Percentiles rank a stretch among this genome's conserved stretches.
phyloP scores from a whole-genome alignment of 2,113 vertebrate genomes.

The Silurus meridionalis region DNA sequence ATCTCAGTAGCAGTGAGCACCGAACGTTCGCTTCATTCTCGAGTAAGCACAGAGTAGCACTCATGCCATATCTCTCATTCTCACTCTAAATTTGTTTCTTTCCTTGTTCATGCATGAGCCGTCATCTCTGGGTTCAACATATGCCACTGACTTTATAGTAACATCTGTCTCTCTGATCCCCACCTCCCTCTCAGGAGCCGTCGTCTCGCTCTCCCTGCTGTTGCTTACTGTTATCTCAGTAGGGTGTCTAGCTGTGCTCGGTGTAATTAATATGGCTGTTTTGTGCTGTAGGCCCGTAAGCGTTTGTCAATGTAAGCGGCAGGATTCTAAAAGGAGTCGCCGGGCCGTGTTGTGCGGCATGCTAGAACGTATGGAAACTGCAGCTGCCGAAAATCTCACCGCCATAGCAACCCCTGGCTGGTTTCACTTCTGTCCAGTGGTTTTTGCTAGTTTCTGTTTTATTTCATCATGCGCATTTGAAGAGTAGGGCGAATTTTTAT shows the following conservation, averaged over 20 bases:
- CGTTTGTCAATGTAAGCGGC: slow-evolving; percentile 23
- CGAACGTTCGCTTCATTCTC: neutral
- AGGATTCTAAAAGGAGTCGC: slow-evolving; percentile 1
- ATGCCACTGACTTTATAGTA: neutral
- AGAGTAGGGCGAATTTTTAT: neutral
- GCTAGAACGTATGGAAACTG: neutral
- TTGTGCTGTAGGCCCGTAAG: neutral
- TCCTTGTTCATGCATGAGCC: neutral
- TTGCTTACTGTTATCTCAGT: slow-evolving; percentile 8
- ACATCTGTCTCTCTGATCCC: slow-evolving; percentile 11
- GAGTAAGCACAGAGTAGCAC: neutral
- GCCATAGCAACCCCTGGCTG: neutral
- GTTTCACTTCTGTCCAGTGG: neutral
- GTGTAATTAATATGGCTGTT: slow-evolving; percentile 39
- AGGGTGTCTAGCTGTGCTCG: slow-evolving; percentile 1
- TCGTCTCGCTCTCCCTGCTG: neutral
- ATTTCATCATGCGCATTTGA: neutral
- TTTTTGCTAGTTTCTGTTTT: neutral
- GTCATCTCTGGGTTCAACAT: neutral
- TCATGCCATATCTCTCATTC: neutral
- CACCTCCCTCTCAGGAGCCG: neutral
- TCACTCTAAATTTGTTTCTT: neutral
- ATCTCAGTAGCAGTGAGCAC: neutral
- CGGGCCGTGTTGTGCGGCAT: neutral
- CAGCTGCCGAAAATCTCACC: neutral